Base-by-base conservation (phyloP, 2,113 vertebrate species). In the Pachyramphus minor region DNA sequence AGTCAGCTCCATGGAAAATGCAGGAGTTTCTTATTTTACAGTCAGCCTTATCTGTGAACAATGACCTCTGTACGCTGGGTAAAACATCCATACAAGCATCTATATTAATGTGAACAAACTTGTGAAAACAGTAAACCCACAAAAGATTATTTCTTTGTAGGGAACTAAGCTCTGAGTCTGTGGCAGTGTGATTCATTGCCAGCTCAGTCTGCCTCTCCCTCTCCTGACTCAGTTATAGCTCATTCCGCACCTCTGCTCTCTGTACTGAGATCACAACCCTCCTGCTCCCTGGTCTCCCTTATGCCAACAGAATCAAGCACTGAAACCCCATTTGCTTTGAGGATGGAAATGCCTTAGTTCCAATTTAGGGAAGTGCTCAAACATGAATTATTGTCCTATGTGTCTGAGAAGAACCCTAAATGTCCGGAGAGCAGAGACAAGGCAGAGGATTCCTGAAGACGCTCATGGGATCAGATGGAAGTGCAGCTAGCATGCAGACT, bases 241-340 rank as follows among this genome's bases (percentile, higher is more conserved):
- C 27, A 6, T 64, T 81, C 37, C 33, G 22, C 12, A 49, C n/a
- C 35, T 60, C 58, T 17, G 12, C 47, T 44, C 52, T n/a, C 60
- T 2, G 4, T 35, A 53, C 20, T 0, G 2, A 42, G 35, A 37
- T 14, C 50, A 42, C 0, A 0, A 64, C 14, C 20, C 31, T 59
- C 33, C 59, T 35, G 33, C 77, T 24, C 47, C 56, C 35, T 15
- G 4, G 14, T 59, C n/a, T 74, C 60, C 33, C 33, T 83, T 15
- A 33, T 2, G 19, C 35, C 30, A 28, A 71, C 30, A 71, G 39
- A 42, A n/a, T n/a, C 15, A n/a, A 68, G 53, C 18, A 41, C 1
- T 49, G 39, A 67, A 55, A 89, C 9, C 11, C 39, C 44, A 30
- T 37, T 47, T 42, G 45, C 19, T 53, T 33, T 52, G n/a, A 58